A percentile compares a stretch with the other conserved stretches of the same genome.
Evolutionary conservation across 2,888 invertebrate species (phyloP).

Genomic region (Melangyna quadrimaculata): DNA sequence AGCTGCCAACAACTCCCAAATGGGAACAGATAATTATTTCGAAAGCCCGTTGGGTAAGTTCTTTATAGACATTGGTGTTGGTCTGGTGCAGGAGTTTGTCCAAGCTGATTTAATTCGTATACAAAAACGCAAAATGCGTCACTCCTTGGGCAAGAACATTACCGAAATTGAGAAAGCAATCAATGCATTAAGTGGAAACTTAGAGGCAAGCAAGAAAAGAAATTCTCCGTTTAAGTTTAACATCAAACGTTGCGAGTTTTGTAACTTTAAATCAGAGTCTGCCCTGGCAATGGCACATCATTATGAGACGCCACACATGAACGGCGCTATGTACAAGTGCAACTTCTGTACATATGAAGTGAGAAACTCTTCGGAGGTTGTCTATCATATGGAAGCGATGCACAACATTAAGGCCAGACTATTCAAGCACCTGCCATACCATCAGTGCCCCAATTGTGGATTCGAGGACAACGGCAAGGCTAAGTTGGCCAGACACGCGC

Average conservation of each 20-base stretch:
- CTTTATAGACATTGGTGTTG: slow-evolving; percentile 94
- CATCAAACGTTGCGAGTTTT: slow-evolving; percentile 92
- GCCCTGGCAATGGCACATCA: slow-evolving; percentile 91
- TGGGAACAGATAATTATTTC: slow-evolving; percentile 87
- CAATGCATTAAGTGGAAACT: slow-evolving; percentile 90
- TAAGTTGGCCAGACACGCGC: slow-evolving; percentile 92
- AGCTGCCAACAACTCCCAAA: slow-evolving; percentile 78
- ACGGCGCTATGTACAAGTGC: slow-evolving; percentile 92
- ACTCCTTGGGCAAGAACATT: slow-evolving; percentile 85
- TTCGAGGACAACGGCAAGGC: slow-evolving; percentile 97
- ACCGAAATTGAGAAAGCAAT: slow-evolving; percentile 86
- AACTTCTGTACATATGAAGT: slow-evolving; percentile 92
- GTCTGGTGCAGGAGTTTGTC: slow-evolving; percentile 95
- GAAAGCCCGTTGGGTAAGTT: slow-evolving; percentile 94
- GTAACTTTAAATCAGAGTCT: slow-evolving; percentile 95
- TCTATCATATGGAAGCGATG: slow-evolving; percentile 95
- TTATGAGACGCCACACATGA: slow-evolving; percentile 95
- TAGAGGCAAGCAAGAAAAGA: slow-evolving; percentile 92
- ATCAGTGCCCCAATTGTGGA: slow-evolving; percentile 95
- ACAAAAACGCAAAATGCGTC: slow-evolving; percentile 90
- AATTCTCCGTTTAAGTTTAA: slow-evolving; percentile 90
- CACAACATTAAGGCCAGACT: slow-evolving; percentile 92
- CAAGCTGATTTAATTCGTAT: slow-evolving; percentile 94
- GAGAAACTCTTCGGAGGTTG: slow-evolving; percentile 92
- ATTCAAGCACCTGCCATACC: slow-evolving; percentile 92